Evolutionary conservation across 23 tunicate species (phyloP), one percentile per base, ranked within the genome.

Genomic region (Ciona savignyi): DNA sequence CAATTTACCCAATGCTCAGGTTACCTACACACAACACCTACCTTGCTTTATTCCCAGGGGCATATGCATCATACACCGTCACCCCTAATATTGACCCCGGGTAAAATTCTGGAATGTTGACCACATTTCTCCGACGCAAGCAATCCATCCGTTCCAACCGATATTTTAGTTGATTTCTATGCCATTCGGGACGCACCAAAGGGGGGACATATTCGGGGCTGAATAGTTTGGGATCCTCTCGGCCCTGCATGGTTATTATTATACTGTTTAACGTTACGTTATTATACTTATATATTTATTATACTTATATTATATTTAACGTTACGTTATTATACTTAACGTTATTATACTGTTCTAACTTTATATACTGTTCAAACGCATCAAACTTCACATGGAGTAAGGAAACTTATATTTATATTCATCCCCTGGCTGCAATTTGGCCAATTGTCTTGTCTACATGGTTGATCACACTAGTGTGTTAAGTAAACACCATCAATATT

Each of bases 91-190:
- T 80, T 25, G 81, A 71, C 1, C 97, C 97, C 4, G 97, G 91
- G 63, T 91, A 91, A 62, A 91, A 91, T 35, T 91, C 97, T 3
- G 97, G 97, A 22, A 91, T 84, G 51, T 91, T 51, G 11, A 80
- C 56, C 2, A 42, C 79, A 33, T 91, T 85, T 29, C 97, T 35
- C 19, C 97, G 70, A 0, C 86, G 75, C 21, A 91, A 27, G 33
- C 97, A 91, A 66, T 91, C 97, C 86, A 91, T 80, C 60, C 97
- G 63, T 65, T 91, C 91, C 69, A 91, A 73, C 3, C 87, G 65
- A 63, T 91, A 84, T 65, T 80, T 80, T 1, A 91, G 83, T 42
- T 91, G 80, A 63, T 91, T 91, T 76, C 84, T 25, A 67, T 91
- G 97, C 97, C 97, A 91, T 49, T 84, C 91, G 9, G 97, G 97